Percentiles rank a stretch among this genome's conserved stretches.
phyloP scores from a whole-genome alignment of 1,140 invertebrate genomes.

The Pygmarrhopalites habei region DNA sequence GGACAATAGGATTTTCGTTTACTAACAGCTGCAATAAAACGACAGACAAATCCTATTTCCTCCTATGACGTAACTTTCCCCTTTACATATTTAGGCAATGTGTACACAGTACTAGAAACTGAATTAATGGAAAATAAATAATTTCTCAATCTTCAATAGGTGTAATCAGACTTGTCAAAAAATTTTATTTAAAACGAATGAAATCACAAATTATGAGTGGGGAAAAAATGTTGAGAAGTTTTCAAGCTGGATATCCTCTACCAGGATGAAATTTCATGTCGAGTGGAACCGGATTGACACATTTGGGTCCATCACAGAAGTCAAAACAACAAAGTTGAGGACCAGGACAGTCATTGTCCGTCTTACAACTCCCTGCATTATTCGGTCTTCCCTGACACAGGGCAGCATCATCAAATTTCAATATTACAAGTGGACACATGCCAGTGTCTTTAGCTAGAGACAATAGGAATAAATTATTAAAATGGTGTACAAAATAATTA shows the following conservation, averaged over 20 bases:
- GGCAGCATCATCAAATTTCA: slow-evolving; percentile 23
- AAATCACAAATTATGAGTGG: too few species aligned
- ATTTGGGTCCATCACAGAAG: slow-evolving; percentile 27
- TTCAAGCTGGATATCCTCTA: slow-evolving; percentile 23
- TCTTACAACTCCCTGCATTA: slow-evolving; percentile 11
- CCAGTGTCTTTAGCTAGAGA: slow-evolving; percentile 25
- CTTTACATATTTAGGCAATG: too few species aligned
- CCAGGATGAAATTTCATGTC: slow-evolving; percentile 18
- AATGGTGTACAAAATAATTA: background rate
- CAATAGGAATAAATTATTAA: background rate
- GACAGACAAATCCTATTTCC: too few species aligned
- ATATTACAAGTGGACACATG: slow-evolving; percentile 15
- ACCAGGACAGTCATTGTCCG: slow-evolving; percentile 26
- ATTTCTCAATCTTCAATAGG: too few species aligned
- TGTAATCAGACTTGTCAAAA: too few species aligned
- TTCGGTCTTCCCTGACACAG: background rate
- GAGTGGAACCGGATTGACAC: slow-evolving; percentile 23
- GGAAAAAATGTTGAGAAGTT: too few species aligned
- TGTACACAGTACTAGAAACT: too few species aligned
- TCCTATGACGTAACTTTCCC: too few species aligned
- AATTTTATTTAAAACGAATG: too few species aligned
- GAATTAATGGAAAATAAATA: too few species aligned
- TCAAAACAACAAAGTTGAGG: slow-evolving; percentile 32
- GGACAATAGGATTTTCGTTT: too few species aligned
- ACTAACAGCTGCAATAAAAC: too few species aligned